These are phyloP conservation scores for Cephus cinctus DNA, from an alignment of 1,140 invertebrate genomes.

Conservation along the genomic window DNA sequence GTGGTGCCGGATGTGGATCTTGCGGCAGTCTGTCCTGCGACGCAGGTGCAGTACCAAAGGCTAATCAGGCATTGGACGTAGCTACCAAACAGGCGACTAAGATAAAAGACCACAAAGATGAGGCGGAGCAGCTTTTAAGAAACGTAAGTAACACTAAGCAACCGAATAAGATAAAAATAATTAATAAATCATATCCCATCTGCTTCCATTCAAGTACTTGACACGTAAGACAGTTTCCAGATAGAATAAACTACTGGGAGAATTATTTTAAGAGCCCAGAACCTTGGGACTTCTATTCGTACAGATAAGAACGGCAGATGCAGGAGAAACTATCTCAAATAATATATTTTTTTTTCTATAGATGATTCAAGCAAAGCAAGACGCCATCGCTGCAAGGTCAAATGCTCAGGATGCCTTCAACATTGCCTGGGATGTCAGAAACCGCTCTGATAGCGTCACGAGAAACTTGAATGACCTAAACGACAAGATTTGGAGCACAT, in stretches of 20 bases:
- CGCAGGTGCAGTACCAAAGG: constrained; percentile 82
- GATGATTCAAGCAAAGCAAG: constrained; percentile 61
- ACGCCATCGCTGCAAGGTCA: constrained; percentile 57
- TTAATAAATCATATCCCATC: constrained; percentile 2
- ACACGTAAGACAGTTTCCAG: background rate
- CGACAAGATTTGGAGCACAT: constrained; percentile 71
- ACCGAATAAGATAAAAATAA: background rate
- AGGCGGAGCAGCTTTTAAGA: constrained; percentile 68
- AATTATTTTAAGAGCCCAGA: too few species aligned
- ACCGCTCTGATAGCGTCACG: constrained; percentile 59
- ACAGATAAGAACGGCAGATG: too few species aligned
- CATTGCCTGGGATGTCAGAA: constrained; percentile 57
- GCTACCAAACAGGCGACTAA: constrained; percentile 79
- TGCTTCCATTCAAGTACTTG: too few species aligned
- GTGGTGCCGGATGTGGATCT: constrained; percentile 88
- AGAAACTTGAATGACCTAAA: constrained; percentile 61
- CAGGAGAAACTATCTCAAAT: too few species aligned
- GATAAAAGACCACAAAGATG: constrained; percentile 78
- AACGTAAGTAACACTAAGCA: constrained; percentile 52
- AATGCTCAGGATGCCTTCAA: constrained; percentile 64
- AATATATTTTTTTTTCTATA: constrained; percentile 36
- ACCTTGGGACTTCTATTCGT: too few species aligned
- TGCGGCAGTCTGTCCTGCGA: constrained; percentile 92
- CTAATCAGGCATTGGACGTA: constrained; percentile 79
- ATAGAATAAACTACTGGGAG: constrained; percentile 2